phyloP scores from a whole-genome alignment of 2,888 invertebrate species.

The Leucoma salicis region DNA sequence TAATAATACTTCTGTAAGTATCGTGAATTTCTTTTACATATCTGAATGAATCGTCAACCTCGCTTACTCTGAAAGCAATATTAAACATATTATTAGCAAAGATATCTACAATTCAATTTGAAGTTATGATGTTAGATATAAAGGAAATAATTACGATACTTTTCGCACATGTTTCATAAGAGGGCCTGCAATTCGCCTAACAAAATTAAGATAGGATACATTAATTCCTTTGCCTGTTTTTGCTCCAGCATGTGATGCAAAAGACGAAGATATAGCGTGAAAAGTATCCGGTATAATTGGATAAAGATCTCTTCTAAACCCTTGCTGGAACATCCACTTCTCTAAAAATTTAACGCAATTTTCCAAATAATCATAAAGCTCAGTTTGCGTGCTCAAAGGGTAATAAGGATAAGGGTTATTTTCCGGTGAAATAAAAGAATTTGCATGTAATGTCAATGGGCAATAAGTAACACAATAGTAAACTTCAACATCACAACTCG shows the following conservation, averaged over 20 bases:
- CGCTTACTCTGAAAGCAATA: constrained; percentile 44
- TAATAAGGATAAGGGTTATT: constrained; percentile 68
- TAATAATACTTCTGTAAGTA: constrained; percentile 62
- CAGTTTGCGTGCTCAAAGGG: constrained; percentile 49
- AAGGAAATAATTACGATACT: constrained; percentile 50
- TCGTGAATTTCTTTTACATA: constrained; percentile 64
- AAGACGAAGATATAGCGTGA: constrained; percentile 56
- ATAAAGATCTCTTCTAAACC: constrained; percentile 70
- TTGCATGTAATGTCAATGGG: constrained; percentile 60
- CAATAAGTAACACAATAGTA: constrained; percentile 64
- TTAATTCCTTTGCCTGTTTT: constrained; percentile 64
- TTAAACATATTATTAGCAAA: background rate
- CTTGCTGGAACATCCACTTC: constrained; percentile 76
- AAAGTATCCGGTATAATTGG: constrained; percentile 72
- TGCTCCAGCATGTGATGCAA: constrained; percentile 44
- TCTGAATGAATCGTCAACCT: constrained; percentile 57
- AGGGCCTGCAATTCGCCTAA: constrained; percentile 68
- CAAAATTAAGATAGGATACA: constrained; percentile 65
- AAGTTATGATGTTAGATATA: background rate
- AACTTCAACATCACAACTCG: constrained; percentile 63
- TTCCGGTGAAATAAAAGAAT: constrained; percentile 38
- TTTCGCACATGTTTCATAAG: constrained; percentile 66
- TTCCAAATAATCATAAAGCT: constrained; percentile 59
- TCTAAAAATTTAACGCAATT: constrained; percentile 58
- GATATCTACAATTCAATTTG: background rate